These are phyloP conservation scores for Calonectris borealis DNA, from an alignment of 2,113 vertebrate genomes.

Conservation along the genomic window DNA sequence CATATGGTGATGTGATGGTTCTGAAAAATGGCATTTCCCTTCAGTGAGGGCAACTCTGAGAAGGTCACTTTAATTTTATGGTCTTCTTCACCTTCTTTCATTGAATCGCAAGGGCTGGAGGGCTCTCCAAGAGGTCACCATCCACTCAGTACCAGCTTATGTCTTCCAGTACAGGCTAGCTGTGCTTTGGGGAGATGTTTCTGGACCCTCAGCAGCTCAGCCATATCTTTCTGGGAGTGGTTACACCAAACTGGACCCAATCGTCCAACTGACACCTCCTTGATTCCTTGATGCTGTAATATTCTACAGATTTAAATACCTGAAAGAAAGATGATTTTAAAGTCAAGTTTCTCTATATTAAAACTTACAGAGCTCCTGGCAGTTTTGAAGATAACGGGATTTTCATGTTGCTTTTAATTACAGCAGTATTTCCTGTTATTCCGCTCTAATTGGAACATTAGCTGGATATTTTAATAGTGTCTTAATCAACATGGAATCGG, in stretches of 20 bases:
- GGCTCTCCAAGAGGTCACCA: background rate
- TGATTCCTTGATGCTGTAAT: background rate
- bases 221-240: background rate
- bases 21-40: background rate
- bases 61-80: background rate
- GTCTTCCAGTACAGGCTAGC: background rate
- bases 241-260: background rate
- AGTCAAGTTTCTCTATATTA: background rate
- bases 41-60: background rate
- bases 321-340: background rate
- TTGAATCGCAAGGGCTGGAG: background rate
- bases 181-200: background rate
- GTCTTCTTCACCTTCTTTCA: background rate
- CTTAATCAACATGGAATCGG: background rate
- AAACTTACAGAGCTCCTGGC: background rate
- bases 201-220: background rate
- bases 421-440: background rate
- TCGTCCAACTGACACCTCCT: background rate
- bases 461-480: background rate
- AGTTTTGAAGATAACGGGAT: background rate
- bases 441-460: background rate
- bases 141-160: background rate
- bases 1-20: background rate
- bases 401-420: constrained; percentile 20
- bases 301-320: background rate